phyloP scores from a whole-genome alignment of 2,888 invertebrate genomes.

The Protonemura montana region DNA sequence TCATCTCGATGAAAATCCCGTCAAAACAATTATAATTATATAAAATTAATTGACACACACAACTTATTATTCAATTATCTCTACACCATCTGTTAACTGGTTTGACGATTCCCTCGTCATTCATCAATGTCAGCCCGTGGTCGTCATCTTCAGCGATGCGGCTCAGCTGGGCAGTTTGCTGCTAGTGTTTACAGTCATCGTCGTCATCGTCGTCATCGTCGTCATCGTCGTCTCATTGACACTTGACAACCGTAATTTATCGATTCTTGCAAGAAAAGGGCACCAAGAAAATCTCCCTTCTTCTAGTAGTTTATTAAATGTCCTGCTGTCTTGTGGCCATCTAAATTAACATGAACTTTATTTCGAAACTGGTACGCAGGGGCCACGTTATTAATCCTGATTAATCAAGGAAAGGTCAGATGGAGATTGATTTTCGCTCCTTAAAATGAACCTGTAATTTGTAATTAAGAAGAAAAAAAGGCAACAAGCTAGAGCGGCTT shows the following conservation, averaged over 20 bases:
- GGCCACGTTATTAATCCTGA: neutral
- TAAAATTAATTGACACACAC: neutral
- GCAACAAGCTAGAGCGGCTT: neutral
- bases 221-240: neutral
- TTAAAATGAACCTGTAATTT: neutral
- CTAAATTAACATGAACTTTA: neutral
- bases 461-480: neutral
- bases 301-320: neutral
- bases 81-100: neutral
- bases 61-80: neutral
- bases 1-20: neutral
- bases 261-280: neutral
- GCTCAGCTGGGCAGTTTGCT: neutral
- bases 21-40: neutral
- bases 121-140: too few species aligned
- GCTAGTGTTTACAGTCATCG: neutral
- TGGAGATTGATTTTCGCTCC: slow-evolving; percentile 7
- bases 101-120: neutral
- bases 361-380: neutral
- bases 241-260: neutral
- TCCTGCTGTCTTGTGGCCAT: neutral
- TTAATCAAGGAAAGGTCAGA: neutral
- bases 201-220: too few species aligned
- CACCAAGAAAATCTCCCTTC: neutral
- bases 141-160: neutral